A percentile compares a stretch with the other conserved stretches of the same genome.
These are phyloP conservation scores for Stenchaetothrips biformis DNA, from an alignment of 2,888 invertebrate genomes.

Conservation along the genomic window DNA sequence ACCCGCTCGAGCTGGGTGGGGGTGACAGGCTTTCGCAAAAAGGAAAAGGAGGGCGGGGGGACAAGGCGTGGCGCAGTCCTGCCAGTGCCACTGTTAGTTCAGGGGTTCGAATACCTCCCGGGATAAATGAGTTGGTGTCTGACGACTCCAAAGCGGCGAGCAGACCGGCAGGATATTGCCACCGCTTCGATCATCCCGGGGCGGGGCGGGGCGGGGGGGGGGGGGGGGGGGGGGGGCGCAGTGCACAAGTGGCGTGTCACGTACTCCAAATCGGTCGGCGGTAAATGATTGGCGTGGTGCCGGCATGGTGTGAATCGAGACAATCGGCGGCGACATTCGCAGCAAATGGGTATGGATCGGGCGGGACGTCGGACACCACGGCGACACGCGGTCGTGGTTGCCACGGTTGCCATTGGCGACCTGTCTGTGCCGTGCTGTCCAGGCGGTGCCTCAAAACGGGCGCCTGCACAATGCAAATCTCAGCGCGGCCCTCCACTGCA, in stretches of 20 bases:
- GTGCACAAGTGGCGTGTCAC: not conserved
- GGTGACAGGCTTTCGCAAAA: not conserved
- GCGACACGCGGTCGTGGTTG: too few relatives aligned
- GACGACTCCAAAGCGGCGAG: not conserved
- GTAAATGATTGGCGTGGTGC: too few relatives aligned
- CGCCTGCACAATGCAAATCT: too few relatives aligned
- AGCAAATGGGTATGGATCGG: not conserved
- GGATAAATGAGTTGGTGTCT: too few relatives aligned
- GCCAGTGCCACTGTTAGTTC: not conserved
- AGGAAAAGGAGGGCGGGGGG: not conserved
- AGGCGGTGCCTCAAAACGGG: too few relatives aligned
- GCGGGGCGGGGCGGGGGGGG: slow-evolving; percentile 12
- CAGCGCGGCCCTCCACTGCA: too few relatives aligned
- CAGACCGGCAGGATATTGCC: too few relatives aligned
- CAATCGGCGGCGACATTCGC: not conserved
- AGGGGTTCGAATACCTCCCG: not conserved
- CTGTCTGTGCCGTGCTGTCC: too few relatives aligned
- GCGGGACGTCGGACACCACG: not conserved
- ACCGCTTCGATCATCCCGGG: not conserved
- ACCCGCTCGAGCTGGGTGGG: not conserved
- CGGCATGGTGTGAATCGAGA: too few relatives aligned
- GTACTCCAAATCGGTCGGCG: too few relatives aligned
- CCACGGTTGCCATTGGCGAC: too few relatives aligned
- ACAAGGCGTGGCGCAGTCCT: not conserved
- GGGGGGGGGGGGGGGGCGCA: not conserved